Conservation (phyloP, 1,140 invertebrate species). For the Caenorhabditis latens region DNA sequence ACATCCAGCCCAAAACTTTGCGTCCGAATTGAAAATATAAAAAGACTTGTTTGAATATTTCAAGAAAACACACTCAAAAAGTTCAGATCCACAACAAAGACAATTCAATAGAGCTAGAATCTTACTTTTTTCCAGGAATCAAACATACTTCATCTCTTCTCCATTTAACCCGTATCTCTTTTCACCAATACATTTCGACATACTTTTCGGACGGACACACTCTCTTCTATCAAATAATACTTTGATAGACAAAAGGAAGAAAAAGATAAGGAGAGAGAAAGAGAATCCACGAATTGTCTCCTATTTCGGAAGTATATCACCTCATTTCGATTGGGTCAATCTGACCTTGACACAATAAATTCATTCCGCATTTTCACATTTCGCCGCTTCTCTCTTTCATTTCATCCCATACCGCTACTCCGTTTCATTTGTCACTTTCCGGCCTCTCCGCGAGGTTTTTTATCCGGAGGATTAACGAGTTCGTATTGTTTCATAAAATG, state of each 20-base stretch:
- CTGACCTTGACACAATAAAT: constrained; percentile 37
- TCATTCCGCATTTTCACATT: constrained; percentile 18
- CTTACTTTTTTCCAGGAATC: not conserved
- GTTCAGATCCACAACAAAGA: constrained; percentile 72
- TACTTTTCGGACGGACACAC: not conserved
- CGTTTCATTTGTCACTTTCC: not conserved
- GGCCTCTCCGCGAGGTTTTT: not conserved
- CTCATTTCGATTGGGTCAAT: not conserved
- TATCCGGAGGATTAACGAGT: no score
- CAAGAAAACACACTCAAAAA: constrained; percentile 73
- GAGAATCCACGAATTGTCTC: constrained; percentile 32
- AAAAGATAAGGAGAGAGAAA: not conserved
- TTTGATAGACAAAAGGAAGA: not conserved
- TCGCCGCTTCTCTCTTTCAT: not conserved
- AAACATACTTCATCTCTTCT: not conserved
- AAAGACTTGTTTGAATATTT: constrained; percentile 47
- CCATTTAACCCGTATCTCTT: not conserved
- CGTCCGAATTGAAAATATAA: constrained; percentile 68
- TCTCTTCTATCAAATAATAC: not conserved
- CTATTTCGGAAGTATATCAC: constrained; percentile 34
- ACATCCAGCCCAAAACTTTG: constrained; percentile 70
- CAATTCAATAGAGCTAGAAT: constrained; percentile 53
- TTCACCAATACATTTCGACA: not conserved
- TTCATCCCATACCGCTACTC: not conserved
- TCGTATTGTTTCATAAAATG: no score